These are phyloP conservation scores for Heliconius eleuchia DNA, from an alignment of 1,140 invertebrate genomes.

Conservation along the genomic window DNA sequence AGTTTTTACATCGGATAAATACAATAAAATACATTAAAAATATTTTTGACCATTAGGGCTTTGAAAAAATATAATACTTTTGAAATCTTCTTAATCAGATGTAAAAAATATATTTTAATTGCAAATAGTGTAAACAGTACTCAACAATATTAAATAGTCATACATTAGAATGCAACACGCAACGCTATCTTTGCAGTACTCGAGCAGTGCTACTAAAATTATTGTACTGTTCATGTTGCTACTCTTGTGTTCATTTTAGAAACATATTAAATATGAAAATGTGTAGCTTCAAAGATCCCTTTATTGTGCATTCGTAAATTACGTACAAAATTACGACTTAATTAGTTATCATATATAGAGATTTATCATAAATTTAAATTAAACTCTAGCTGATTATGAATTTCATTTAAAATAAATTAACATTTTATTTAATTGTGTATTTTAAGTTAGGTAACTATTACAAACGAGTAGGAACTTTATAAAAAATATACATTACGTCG, in stretches of 20 bases:
- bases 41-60: too few species aligned
- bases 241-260: background rate
- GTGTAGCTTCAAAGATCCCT: background rate
- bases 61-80: background rate
- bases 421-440: too few species aligned
- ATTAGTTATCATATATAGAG: background rate
- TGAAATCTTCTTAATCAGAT: background rate
- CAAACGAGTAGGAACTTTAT: background rate
- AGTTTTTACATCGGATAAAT: too few species aligned
- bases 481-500: background rate
- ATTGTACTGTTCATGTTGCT: constrained; percentile 6
- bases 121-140: background rate
- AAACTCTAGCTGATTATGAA: background rate
- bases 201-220: constrained; percentile 14
- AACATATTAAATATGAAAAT: constrained; percentile 1
- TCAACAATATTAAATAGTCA: constrained; percentile 1
- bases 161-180: constrained; percentile 22
- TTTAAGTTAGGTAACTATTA: background rate
- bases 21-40: too few species aligned
- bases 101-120: background rate
- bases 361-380: constrained; percentile 6
- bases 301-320: background rate
- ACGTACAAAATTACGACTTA: background rate
- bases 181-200: constrained; percentile 22
- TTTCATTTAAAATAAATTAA: too few species aligned